phyloP scores from a whole-genome alignment of 2,888 invertebrate genomes.

The Heliconius cydno region DNA sequence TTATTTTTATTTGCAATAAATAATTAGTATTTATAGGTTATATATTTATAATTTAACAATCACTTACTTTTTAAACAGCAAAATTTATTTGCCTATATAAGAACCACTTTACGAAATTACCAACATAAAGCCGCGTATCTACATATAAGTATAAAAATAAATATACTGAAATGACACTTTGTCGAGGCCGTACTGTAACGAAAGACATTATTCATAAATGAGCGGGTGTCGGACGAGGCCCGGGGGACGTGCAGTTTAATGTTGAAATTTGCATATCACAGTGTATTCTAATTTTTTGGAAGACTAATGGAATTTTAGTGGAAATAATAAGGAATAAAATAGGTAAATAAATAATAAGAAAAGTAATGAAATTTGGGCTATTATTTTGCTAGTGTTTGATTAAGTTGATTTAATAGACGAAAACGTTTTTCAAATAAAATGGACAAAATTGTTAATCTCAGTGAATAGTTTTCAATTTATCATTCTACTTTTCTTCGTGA shows the following conservation, averaged over 20 bases:
- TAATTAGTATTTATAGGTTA: too few species aligned
- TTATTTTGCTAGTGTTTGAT: background rate
- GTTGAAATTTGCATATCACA: slow-evolving; percentile 72
- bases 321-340: background rate
- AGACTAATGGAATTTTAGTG: background rate
- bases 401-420: background rate
- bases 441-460: too few species aligned
- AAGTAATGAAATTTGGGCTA: background rate
- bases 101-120: slow-evolving; percentile 7
- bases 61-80: background rate
- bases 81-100: background rate
- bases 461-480: too few species aligned
- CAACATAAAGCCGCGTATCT: background rate
- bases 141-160: slow-evolving; percentile 6
- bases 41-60: background rate
- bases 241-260: slow-evolving; percentile 71
- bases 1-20: too few species aligned
- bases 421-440: background rate
- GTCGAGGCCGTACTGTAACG: slow-evolving; percentile 59
- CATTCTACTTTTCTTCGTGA: too few species aligned
- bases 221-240: slow-evolving; percentile 63
- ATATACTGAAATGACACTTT: slow-evolving; percentile 49
- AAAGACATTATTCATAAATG: slow-evolving; percentile 74
- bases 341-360: too few species aligned
- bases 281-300: slow-evolving; percentile 50